Conservation (phyloP, 2,888 invertebrate genomes). For the Xestobium rufovillosum region DNA sequence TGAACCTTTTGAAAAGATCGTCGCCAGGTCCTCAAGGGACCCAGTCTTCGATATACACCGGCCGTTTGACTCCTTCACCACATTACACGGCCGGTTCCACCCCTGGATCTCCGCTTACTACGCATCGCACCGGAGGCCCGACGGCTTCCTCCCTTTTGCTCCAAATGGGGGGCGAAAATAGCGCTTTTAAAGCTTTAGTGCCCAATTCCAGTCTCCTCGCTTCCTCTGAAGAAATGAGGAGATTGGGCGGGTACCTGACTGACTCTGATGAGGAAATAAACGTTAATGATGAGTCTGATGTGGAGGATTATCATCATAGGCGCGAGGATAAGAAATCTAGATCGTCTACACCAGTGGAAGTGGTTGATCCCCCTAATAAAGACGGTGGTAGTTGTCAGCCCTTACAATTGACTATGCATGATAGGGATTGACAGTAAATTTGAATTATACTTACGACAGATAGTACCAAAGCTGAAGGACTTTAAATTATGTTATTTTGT, state of each 20-base stretch:
- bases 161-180: slow-evolving; percentile 83
- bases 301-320: slow-evolving; percentile 42
- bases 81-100: slow-evolving; percentile 52
- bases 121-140: slow-evolving; percentile 38
- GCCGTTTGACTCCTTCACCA: slow-evolving; percentile 50
- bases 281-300: slow-evolving; percentile 71
- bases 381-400: slow-evolving; percentile 49
- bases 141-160: slow-evolving; percentile 42
- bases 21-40: slow-evolving; percentile 37
- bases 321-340: slow-evolving; percentile 45
- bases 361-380: slow-evolving; percentile 37
- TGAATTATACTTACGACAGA: slow-evolving; percentile 18
- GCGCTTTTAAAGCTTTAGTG: slow-evolving; percentile 73
- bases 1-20: slow-evolving; percentile 83
- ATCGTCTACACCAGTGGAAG: slow-evolving; percentile 47
- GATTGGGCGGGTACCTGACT: slow-evolving; percentile 47
- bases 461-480: slow-evolving; percentile 29
- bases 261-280: slow-evolving; percentile 77
- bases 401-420: slow-evolving; percentile 64
- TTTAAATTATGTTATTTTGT: too few relatives aligned
- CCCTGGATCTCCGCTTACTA: slow-evolving; percentile 54
- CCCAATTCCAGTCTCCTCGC: slow-evolving; percentile 50
- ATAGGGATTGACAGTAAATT: slow-evolving; percentile 45
- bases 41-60: slow-evolving; percentile 39
- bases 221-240: slow-evolving; percentile 51